phyloP scores from a whole-genome alignment of 2,888 invertebrate genomes.

The Ectobius pallidus region DNA sequence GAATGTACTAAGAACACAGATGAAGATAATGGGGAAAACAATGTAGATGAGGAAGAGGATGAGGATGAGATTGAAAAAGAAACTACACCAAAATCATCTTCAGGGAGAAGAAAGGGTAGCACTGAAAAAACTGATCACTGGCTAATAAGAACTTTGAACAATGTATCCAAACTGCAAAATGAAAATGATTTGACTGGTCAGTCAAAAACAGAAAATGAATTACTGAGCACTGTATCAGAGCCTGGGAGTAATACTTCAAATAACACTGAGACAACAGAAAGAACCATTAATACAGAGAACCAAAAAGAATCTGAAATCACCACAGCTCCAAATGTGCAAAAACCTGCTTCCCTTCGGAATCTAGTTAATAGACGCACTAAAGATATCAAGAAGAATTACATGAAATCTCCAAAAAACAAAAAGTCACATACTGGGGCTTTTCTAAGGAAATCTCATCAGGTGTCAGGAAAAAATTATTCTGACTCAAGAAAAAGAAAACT shows the following conservation, averaged over 20 bases:
- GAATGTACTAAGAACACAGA: background rate
- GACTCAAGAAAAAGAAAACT: constrained; percentile 6
- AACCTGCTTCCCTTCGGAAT: background rate
- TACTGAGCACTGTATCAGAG: background rate
- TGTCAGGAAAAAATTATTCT: background rate
- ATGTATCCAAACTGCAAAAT: constrained; percentile 30
- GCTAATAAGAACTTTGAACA: constrained; percentile 51
- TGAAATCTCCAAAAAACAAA: background rate
- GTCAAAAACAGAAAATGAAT: background rate
- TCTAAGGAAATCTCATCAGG: background rate
- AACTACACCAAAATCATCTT: background rate
- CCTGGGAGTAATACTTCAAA: background rate
- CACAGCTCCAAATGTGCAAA: background rate
- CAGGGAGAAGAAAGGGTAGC: background rate
- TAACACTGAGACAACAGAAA: background rate
- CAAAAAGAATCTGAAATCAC: background rate
- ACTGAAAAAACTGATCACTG: constrained; percentile 51
- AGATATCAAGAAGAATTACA: background rate
- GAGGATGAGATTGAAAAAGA: background rate
- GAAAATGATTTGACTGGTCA: background rate
- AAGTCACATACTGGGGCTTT: background rate
- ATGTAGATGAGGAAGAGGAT: background rate
- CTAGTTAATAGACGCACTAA: background rate
- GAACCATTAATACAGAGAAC: background rate
- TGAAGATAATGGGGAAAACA: background rate